Conservation (phyloP, 2,797 vertebrate genomes). For the Pangasius larnaudii region DNA sequence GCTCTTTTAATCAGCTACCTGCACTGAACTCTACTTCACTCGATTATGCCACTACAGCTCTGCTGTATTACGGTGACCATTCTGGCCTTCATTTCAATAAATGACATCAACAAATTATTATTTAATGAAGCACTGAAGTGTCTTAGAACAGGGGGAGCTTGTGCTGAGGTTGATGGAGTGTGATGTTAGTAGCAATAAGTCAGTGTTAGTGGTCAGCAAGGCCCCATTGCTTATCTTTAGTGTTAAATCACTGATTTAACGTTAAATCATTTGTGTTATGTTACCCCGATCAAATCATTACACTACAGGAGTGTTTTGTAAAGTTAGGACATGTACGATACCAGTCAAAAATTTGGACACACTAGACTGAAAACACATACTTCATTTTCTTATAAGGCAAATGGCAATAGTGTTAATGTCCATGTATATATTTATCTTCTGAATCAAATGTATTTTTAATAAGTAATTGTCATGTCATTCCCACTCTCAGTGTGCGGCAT, state of each 20-base stretch:
- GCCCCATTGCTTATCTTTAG: neutral
- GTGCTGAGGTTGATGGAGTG: neutral
- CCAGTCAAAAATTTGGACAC: too few species aligned
- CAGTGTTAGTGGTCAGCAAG: neutral
- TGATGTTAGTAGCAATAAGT: constrained; percentile 11
- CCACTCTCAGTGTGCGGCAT: neutral
- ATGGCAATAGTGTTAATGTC: neutral
- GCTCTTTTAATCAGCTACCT: neutral
- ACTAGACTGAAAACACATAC: neutral
- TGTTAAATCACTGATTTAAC: neutral
- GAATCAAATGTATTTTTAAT: neutral
- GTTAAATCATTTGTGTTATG: neutral
- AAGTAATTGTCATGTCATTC: neutral
- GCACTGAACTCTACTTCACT: neutral
- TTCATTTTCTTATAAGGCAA: neutral
- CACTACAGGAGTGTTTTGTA: neutral
- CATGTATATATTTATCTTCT: neutral
- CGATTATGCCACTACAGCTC: neutral
- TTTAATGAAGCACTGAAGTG: neutral
- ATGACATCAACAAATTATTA: neutral
- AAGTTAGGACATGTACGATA: neutral
- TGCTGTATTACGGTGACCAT: neutral
- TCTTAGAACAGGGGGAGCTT: neutral
- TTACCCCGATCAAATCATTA: neutral
- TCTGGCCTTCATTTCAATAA: neutral